These are phyloP conservation scores for Papilio polytes DNA, from an alignment of 1,140 invertebrate genomes.

Conservation along the genomic window DNA sequence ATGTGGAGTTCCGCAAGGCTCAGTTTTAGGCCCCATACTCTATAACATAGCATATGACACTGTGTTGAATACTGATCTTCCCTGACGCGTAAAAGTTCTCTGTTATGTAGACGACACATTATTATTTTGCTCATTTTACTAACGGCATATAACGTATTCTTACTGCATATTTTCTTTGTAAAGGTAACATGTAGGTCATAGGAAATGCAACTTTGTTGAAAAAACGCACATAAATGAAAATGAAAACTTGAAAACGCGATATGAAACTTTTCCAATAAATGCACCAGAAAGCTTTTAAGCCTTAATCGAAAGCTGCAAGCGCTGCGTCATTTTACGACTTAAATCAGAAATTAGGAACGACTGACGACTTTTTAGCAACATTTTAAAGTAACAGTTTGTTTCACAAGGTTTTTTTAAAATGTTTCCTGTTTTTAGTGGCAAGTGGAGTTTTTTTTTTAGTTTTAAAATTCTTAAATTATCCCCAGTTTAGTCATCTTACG, in stretches of 20 bases:
- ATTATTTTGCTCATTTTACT: not conserved
- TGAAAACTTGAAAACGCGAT: not conserved
- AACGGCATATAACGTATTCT: too few species aligned
- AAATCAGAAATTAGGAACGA: conserved; percentile 31
- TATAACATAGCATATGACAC: not conserved
- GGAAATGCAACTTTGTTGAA: not conserved
- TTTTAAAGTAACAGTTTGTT: conserved; percentile 14
- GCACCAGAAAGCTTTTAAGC: conserved; percentile 39
- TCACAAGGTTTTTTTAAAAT: not conserved
- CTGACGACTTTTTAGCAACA: conserved; percentile 7
- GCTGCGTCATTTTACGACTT: not conserved
- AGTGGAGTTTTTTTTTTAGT: too few species aligned
- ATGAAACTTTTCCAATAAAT: conserved; percentile 39
- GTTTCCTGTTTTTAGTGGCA: too few species aligned
- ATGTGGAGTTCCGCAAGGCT: not conserved
- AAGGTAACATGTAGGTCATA: not conserved
- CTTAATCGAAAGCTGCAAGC: conserved; percentile 32
- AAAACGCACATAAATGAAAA: conserved; percentile 5
- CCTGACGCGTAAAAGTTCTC: not conserved
- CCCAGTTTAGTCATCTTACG: too few species aligned
- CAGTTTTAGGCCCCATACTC: not conserved
- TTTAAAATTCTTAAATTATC: too few species aligned
- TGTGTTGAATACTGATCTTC: not conserved
- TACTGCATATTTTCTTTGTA: not conserved
- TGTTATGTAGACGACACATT: conserved; percentile 35